A percentile compares a stretch with the other conserved stretches of the same genome.
These are phyloP conservation scores for Falco naumanni DNA, from an alignment of 2,797 vertebrate species.

Conservation along the genomic window DNA sequence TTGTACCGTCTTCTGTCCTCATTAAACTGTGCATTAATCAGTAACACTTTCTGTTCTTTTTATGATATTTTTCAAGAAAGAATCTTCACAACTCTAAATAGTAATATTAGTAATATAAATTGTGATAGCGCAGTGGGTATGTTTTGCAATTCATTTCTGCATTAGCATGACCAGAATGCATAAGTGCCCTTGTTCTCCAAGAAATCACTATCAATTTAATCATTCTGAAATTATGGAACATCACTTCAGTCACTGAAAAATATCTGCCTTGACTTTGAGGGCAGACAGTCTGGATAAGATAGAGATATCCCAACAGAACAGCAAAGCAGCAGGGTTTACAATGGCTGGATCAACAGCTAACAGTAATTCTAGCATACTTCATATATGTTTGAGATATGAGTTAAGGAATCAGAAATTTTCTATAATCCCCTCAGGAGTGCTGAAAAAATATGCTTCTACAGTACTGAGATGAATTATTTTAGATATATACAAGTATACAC, in stretches of 20 bases:
- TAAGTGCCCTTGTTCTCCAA: not conserved
- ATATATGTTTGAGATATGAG: fast-evolving
- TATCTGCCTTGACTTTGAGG: not conserved
- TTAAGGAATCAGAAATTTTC: not conserved
- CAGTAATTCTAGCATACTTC: not conserved
- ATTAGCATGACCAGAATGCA: not conserved
- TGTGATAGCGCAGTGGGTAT: not conserved
- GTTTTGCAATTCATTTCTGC: not conserved
- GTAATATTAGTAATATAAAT: not conserved
- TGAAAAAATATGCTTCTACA: not conserved
- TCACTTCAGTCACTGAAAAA: not conserved
- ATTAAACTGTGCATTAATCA: conserved; percentile 45
- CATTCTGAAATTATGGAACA: not conserved
- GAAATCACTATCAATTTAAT: not conserved
- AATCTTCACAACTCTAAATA: conserved; percentile 23
- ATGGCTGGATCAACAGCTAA: not conserved
- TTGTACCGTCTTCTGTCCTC: conserved; percentile 7
- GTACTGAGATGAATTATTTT: not conserved
- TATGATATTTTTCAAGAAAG: not conserved
- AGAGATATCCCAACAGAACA: not conserved
- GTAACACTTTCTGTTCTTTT: conserved; percentile 6
- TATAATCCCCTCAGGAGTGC: not conserved
- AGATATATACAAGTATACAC: not conserved
- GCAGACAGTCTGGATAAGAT: not conserved
- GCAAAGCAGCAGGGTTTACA: not conserved